Evolutionary conservation across 2,888 invertebrate genomes (phyloP), one percentile per base, ranked within the genome.

Genomic region (Hirtodrosophila trivittata): DNA sequence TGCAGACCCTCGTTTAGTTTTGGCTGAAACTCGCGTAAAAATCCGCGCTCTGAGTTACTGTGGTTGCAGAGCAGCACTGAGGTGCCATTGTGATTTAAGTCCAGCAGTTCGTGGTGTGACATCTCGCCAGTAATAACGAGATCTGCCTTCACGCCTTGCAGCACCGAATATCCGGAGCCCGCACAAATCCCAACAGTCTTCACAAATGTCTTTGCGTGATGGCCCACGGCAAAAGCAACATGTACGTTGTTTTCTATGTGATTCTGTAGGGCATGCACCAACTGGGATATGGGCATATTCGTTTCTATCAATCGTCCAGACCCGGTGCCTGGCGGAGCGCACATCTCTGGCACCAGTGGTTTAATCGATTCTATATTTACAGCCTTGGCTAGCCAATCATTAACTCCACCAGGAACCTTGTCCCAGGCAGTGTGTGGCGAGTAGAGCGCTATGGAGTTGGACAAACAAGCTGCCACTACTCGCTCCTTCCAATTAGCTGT

Each of bases 351-450:
- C 26, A 75, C 43, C 18, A 89, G 64, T 0, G 90, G 89, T 5
- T 82, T 73, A 0, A 77, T 76, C 6, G 74, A 56, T 3, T 56
- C 16, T 12, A 86, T 58, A 4, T 78, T 80, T 76, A 92, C 35
- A 67, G 92, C 74, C 42, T 75, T 92, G 3, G 95, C 94, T n/a
- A 98, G 91, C 97, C 98, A 98, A 90, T 98, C 98, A 88, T 97
- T 98, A 0, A 98, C 95, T 1, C 98, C 98, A 5, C 95, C 95
- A 57, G 91, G 89, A 3, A 96, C 93, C 30, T 94, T 93, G 91
- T 98, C 98, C 94, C 97, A 97, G 38, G 95, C 93, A 0, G 98
- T 98, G 87, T 98, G 98, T 0, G 98, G 98, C 0, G 97, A 97
- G 89, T 96, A 98, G 3, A 98, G 91, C 0, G 97, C 95, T 70